Evolutionary conservation across 2,797 vertebrate genomes (phyloP), one percentile per base, ranked within the genome.

Genomic region (Acipenser ruthenus): DNA sequence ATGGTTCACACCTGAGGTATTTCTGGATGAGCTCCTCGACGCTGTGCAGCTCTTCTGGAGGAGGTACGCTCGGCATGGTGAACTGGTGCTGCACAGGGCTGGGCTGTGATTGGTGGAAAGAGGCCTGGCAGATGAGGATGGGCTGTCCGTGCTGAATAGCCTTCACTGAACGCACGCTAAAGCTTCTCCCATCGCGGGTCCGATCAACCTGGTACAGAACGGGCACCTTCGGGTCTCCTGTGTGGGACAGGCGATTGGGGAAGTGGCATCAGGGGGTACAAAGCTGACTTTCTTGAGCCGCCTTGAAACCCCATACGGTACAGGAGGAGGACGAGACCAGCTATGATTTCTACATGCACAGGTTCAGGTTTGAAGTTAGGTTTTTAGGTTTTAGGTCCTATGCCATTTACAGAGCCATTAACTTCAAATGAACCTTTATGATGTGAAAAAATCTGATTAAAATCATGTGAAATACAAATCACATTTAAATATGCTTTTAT

Each of bases 141-240:
- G 95, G 87, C 65, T 92, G 77, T 23, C 94, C 94, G 0, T 94
- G 90, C 78, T 99, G 95, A 68, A 97, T 76, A 5, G 95, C 96
- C 78, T 92, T 96, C 65, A 99, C 93, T 0, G 91, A 93, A 2
- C 95, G 93, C 7, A 95, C 93, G 0, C 87, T 90, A 76, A 98
- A 98, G 78, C 95, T 99, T 48, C 72, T 85, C 6, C 95, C 95
- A 0, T 94, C 93, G n/a, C 90, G 87, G 0, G 85, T 96, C 60
- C 91, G 87, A 47, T 97, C 94, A 71, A 99, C 95, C 66, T 95
- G 86, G 69, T 99, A 99, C 71, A 98, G 80, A 59, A 98, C 94
- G 0, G 96, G 93, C 74, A 96, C 81, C 61, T 87, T 87, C 0
- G 94, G 94, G 80, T 99, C 94, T 51, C 95, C 96, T 99, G 72